These are phyloP conservation scores for Dendrophyllia cribrosa DNA, from an alignment of 64 coral and sea anemone species.

Conservation along the genomic window DNA sequence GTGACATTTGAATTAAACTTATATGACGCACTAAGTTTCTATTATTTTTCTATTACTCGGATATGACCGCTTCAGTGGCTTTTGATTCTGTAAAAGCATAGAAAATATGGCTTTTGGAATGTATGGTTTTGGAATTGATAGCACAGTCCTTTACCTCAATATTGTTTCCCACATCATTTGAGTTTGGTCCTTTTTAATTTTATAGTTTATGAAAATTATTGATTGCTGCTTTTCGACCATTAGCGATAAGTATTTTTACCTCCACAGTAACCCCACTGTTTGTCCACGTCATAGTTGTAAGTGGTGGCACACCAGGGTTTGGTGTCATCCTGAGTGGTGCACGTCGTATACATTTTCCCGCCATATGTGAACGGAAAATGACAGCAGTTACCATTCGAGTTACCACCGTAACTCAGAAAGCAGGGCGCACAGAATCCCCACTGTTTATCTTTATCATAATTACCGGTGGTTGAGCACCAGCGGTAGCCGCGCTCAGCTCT, in stretches of 20 bases:
- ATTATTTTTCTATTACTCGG: too few species aligned
- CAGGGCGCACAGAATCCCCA: slow-evolving; percentile 66
- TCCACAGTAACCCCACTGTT: slow-evolving; percentile 54
- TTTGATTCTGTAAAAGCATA: too few species aligned
- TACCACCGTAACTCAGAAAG: slow-evolving; percentile 47
- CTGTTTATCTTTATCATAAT: slow-evolving; percentile 60
- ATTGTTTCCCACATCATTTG: too few species aligned
- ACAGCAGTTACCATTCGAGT: slow-evolving; percentile 49
- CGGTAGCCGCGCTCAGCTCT: slow-evolving; percentile 56
- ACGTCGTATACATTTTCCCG: slow-evolving; percentile 25
- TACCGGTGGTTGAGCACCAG: slow-evolving; percentile 45
- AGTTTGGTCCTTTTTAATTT: too few species aligned
- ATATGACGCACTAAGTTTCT: too few species aligned
- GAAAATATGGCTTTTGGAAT: too few species aligned
- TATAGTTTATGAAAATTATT: too few species aligned
- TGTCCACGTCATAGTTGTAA: slow-evolving; percentile 43
- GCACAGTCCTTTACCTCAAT: too few species aligned
- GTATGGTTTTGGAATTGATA: too few species aligned
- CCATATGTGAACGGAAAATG: slow-evolving; percentile 55
- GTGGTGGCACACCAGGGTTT: slow-evolving; percentile 53
- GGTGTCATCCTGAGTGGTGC: background rate
- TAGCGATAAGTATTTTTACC: background rate
- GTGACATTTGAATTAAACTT: too few species aligned
- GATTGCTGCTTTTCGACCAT: too few species aligned
- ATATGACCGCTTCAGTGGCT: too few species aligned